phyloP scores from a whole-genome alignment of 2,113 vertebrate species.

The Nannobrachium achirus region DNA sequence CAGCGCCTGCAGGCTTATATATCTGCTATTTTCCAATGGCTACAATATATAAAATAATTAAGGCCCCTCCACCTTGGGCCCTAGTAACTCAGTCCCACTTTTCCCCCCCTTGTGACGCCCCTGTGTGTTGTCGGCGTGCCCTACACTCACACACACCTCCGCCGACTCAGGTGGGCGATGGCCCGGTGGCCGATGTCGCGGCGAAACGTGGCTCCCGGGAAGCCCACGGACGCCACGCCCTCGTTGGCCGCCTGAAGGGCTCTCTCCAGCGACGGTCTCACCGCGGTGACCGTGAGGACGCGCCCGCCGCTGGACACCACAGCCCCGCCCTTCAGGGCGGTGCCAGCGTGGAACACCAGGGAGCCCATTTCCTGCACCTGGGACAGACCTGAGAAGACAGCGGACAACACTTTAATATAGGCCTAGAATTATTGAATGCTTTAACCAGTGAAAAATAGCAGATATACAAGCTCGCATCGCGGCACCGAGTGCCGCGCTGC shows the following conservation, averaged over 20 bases:
- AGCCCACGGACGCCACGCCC: conserved; percentile 82
- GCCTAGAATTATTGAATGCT: too few species aligned
- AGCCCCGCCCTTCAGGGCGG: conserved; percentile 80
- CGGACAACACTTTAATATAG: neutral
- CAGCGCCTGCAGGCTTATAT: too few species aligned
- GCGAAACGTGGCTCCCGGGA: conserved; percentile 87
- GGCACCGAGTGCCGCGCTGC: too few species aligned
- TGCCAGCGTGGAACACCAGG: conserved; percentile 94
- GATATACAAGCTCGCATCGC: too few species aligned
- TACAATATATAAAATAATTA: too few species aligned
- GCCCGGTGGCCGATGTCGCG: conserved; percentile 89
- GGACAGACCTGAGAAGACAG: conserved; percentile 79
- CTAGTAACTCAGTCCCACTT: too few species aligned
- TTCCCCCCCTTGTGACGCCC: too few species aligned
- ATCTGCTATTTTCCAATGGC: too few species aligned
- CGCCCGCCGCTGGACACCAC: conserved; percentile 90
- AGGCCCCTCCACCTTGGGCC: too few species aligned
- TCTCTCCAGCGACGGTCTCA: conserved; percentile 76
- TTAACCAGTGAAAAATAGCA: too few species aligned
- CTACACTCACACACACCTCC: conserved; percentile 84
- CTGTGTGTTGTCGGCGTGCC: neutral
- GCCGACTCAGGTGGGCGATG: conserved; percentile 83
- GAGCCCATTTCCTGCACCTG: conserved; percentile 82
- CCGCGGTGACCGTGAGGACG: conserved; percentile 88
- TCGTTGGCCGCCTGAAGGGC: conserved; percentile 85